Evolutionary conservation across 2,888 invertebrate genomes (phyloP).

Genomic region (Dasysyrphus albostriatus): DNA sequence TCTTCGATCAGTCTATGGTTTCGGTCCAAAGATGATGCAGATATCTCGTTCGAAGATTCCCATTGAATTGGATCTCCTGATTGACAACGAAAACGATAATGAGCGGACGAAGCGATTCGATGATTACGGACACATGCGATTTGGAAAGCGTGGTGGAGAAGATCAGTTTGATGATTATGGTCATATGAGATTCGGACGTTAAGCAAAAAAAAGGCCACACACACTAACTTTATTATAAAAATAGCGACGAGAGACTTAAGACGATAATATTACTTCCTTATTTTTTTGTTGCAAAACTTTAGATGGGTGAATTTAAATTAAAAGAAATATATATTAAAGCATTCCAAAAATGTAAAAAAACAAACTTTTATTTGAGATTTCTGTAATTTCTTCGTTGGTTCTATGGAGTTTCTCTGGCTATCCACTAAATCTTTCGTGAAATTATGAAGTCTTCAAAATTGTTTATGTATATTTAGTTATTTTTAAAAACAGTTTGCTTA

Average conservation of each 20-base stretch:
- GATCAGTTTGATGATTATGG: conserved; percentile 91
- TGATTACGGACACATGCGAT: conserved; percentile 90
- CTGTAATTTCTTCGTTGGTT: not conserved
- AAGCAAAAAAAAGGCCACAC: conserved; percentile 1
- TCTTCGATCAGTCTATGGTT: conserved; percentile 78
- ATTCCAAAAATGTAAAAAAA: conserved; percentile 65
- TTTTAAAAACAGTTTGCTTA: too few relatives aligned
- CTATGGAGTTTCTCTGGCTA: too few relatives aligned
- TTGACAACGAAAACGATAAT: conserved; percentile 79
- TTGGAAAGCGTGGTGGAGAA: conserved; percentile 86
- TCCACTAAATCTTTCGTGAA: too few relatives aligned
- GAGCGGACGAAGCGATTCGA: conserved; percentile 86
- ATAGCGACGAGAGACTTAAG: conserved; percentile 23
- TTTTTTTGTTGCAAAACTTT: conserved; percentile 5
- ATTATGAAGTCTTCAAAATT: too few relatives aligned
- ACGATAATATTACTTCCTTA: conserved; percentile 36
- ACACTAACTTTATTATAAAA: not conserved
- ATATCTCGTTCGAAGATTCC: conserved; percentile 81
- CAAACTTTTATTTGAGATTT: not conserved
- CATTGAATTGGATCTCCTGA: conserved; percentile 80
- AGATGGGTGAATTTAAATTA: conserved; percentile 18
- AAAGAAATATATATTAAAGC: conserved; percentile 68
- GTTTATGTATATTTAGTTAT: too few relatives aligned
- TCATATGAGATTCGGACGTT: conserved; percentile 88
- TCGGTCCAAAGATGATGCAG: conserved; percentile 77